Conservation (phyloP, 1,140 invertebrate genomes). For the Galleria mellonella region DNA sequence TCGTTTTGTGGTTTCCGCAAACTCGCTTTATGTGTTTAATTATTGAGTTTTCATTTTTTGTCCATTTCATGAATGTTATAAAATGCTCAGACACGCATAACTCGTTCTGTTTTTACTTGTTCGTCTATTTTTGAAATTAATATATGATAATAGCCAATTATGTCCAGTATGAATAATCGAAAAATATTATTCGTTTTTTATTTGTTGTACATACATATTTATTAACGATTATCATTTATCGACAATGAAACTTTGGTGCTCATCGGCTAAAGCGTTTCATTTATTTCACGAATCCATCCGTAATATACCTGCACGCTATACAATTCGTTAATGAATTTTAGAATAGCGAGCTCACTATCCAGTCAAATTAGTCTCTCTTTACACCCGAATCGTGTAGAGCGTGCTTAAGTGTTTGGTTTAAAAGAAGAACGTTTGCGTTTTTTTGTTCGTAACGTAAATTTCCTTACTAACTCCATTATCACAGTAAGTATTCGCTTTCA, state of each 20-base stretch:
- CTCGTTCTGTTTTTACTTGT: no score
- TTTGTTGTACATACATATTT: no score
- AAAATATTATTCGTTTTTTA: no score
- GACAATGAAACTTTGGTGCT: no score
- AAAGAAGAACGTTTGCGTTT: slow-evolving; percentile 15
- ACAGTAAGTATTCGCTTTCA: slow-evolving; percentile 3
- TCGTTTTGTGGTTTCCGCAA: slow-evolving; percentile 70
- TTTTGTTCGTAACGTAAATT: neutral
- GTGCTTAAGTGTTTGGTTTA: slow-evolving; percentile 19
- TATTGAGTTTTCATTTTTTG: slow-evolving; percentile 52
- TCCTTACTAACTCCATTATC: neutral
- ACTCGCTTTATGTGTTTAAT: slow-evolving; percentile 62
- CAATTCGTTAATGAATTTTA: slow-evolving; percentile 39
- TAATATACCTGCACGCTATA: slow-evolving; percentile 25
- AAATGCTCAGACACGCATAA: slow-evolving; percentile 42
- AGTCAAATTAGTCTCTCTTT: slow-evolving; percentile 39
- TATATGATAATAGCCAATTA: no score
- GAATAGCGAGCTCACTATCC: slow-evolving; percentile 36
- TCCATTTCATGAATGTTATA: slow-evolving; percentile 37
- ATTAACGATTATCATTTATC: neutral
- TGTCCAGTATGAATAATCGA: no score
- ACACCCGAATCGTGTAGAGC: slow-evolving; percentile 29
- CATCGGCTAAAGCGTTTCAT: neutral
- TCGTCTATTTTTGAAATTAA: no score
- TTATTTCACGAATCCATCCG: neutral